Base-by-base conservation (phyloP, 2,888 invertebrate genomes). In the Melanchra persicariae region DNA sequence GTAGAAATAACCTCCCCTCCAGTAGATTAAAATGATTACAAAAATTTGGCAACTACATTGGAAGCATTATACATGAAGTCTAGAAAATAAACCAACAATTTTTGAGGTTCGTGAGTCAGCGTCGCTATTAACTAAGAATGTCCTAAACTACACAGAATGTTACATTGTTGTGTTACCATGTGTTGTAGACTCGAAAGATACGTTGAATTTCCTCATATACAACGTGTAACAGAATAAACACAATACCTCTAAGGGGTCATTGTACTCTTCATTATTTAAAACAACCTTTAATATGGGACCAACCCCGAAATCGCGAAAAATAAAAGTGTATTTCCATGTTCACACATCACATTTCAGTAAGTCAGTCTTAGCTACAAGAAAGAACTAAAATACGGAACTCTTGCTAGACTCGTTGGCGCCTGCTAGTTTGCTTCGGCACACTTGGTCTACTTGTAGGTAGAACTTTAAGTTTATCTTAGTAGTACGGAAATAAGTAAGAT, bases 361-460 rank as follows among this genome's bases (percentile, higher is more conserved):
- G 43, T 57, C 47, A 57, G 60, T 47, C n/a, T 65, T 64, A 72
- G 65, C 47, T 55, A 58, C 40, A 26, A 60, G 30, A 52, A 45
- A 24, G 58, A 70, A 40, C 62, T 57, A 8, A 72, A 62, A 54
- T 34, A 59, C 30, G 30, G 40, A 57, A 72, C 22, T 49, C 30
- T 45, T 58, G 24, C 51, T 30, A 72, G 73, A 51, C 52, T 49
- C 12, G 17, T 15, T 7, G 80, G 80, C 75, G 77, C 55, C 80
- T 37, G 47, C 17, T 24, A 49, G 70, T 57, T 60, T 52, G 24
- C 4, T 24, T 12, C 30, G 62, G 17, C 26, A 58, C 15, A 43
- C 26, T 59, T 37, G 34, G 17, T 10, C 30, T 60, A 22, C 37
- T 22, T 22, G 24, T 49, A 57, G 24, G 43, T 75, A 55, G 19